Percentiles rank a stretch among this genome's conserved stretches.
Evolutionary conservation across 64 coral and sea anemone species (phyloP).

Genomic region (Montipora foliosa): DNA sequence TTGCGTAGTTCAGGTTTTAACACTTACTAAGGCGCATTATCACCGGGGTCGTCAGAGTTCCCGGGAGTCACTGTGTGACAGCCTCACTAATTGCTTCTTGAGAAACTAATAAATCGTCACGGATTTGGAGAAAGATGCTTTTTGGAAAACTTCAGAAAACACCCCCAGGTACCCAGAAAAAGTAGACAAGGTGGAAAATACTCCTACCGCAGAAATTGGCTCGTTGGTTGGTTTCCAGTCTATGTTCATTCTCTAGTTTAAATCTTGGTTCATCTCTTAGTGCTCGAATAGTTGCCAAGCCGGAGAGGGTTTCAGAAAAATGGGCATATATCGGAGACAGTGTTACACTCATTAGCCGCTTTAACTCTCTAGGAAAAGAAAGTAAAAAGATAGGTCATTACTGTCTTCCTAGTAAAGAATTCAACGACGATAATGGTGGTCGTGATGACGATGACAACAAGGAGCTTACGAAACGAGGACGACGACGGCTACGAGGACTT

Average conservation of each 20-base stretch:
- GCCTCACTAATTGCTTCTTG: too few relatives aligned
- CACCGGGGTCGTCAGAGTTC: too few relatives aligned
- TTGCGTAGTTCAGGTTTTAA: too few relatives aligned
- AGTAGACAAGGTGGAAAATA: neutral
- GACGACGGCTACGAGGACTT: too few relatives aligned
- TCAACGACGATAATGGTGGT: too few relatives aligned
- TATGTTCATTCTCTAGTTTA: slow-evolving; percentile 70
- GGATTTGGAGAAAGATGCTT: neutral
- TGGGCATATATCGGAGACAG: slow-evolving; percentile 96
- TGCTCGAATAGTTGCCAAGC: slow-evolving; percentile 91
- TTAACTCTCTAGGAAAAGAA: slow-evolving; percentile 77
- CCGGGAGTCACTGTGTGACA: too few relatives aligned
- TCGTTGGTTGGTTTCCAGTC: slow-evolving; percentile 88
- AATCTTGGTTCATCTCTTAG: slow-evolving; percentile 84
- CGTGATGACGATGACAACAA: too few relatives aligned
- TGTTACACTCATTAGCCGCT: slow-evolving; percentile 91
- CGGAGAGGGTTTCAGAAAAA: slow-evolving; percentile 93
- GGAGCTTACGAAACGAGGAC: too few relatives aligned
- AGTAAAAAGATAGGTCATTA: neutral
- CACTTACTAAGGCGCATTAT: too few relatives aligned
- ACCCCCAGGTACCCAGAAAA: neutral
- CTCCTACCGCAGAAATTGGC: slow-evolving; percentile 93
- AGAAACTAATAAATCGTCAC: too few relatives aligned
- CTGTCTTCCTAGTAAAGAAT: neutral
- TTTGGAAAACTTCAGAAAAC: too few relatives aligned